Base-by-base conservation (phyloP, 2,888 invertebrate genomes). In the Ochlodes sylvanus region DNA sequence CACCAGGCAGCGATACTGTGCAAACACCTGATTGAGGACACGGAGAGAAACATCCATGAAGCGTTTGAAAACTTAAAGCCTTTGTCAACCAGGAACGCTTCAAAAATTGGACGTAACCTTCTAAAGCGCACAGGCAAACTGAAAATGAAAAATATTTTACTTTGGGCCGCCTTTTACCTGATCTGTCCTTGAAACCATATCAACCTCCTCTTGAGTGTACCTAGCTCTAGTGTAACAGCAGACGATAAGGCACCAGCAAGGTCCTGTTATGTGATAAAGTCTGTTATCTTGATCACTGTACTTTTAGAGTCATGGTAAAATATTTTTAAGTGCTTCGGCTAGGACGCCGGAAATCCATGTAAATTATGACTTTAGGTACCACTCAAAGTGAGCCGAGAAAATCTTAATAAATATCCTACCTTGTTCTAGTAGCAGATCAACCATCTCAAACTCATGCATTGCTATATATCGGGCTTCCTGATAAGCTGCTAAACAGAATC, bases 391-490 rank as follows among this genome's bases (percentile, higher is more conserved):
- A 27, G 27, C 3, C 27, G 3, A 27, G 27, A 27, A 27, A 2
- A 27, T 27, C 27, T 4, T n/a, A 27, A 27, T 27, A 4, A 12
- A 41, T 19, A 17, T 50, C 83, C 80, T 78, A 88, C 89, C 82
- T 21, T 84, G 78, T 76, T 88, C 87, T 69, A 84, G 65, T 47
- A 89, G 68, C 19, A 89, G 74, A 70, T 88, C 87, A 0, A 75
- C 69, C 5, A 73, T 10, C 17, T 50, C 44, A 62, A 75, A 86
- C 2, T 72, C 69, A 56, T 82, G 73, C 0, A 12, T 14, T 1
- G 77, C 78, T 5, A 86, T 85, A 69, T 77, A 85, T 41, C 79
- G 71, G 0, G 78, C 77, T 71, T 88, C 87, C 9, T 73, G 71
- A 63, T 75, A 83, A 1, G 77, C 73, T 2, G 58, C 75, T 1